These are phyloP conservation scores for Ctenosaura bakeri DNA, from an alignment of 2,797 vertebrate species.

Conservation along the genomic window DNA sequence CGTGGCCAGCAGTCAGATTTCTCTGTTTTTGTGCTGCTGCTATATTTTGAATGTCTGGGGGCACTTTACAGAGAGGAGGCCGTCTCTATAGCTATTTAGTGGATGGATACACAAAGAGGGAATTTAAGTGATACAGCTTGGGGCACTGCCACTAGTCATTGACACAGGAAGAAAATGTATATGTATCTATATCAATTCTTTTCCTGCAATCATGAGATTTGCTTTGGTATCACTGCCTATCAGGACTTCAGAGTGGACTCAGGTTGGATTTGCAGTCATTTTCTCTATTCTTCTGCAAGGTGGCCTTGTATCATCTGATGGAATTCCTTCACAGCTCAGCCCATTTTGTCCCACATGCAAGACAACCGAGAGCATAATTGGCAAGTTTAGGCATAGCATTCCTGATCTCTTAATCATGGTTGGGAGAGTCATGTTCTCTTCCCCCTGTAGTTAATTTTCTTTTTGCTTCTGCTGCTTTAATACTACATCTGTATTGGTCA, in stretches of 20 bases:
- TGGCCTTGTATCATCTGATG: not conserved
- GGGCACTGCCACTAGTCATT: not conserved
- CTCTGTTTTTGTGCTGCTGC: not conserved
- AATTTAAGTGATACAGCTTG: not conserved
- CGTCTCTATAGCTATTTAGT: not conserved
- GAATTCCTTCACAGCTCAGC: not conserved
- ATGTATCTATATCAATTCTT: fast-evolving
- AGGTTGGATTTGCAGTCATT: not conserved
- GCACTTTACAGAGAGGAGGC: fast-evolving
- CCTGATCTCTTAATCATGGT: not conserved
- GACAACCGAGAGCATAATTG: not conserved
- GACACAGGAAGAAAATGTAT: not conserved
- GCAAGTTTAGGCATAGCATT: not conserved
- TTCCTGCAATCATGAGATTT: not conserved
- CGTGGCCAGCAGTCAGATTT: not conserved
- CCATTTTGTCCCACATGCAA: not conserved
- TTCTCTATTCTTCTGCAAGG: not conserved
- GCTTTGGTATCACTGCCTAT: not conserved
- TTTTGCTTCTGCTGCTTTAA: not conserved
- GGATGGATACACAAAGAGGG: fast-evolving
- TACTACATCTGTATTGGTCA: not conserved
- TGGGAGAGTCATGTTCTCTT: too few relatives aligned
- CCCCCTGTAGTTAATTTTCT: not conserved
- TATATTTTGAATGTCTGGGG: not conserved
- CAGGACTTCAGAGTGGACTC: not conserved